Base-by-base conservation (phyloP, 2,888 invertebrate species). In the Euclidia mi region DNA sequence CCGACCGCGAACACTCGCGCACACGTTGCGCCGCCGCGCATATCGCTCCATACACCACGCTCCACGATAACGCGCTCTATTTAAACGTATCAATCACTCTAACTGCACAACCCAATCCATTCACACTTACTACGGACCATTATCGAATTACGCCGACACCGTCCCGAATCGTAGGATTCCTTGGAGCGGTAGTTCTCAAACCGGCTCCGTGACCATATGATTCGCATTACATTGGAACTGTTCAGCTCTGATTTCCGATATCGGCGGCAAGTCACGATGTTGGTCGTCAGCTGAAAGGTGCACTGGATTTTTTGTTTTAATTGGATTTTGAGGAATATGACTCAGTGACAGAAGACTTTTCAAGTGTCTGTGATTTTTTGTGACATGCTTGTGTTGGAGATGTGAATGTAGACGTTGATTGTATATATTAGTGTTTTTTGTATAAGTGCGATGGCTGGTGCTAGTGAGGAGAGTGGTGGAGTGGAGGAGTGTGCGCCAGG, bases 401-500 rank as follows among this genome's bases (percentile, higher is more conserved):
- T 90, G 92, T 93, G 90, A 90, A 85, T 89, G 82, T 88, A 87
- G 88, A 85, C 80, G 79, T 84, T 76, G 81, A 78, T 75, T 66
- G 67, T 52, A 49, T 78, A 77, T 73, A 65, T 70, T 58, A 65
- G 74, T 82, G 81, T 76, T 84, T 82, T 78, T 75, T 81, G 74
- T 80, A 83, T 83, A 40, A 87, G 90, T 89, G 90, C 77, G 74
- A 94, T 94, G 94, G 93, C 93, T 76, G 92, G 94, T 87, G 91
- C 84, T 73, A 88, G 84, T 85, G 92, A 89, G 73, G 92, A 89
- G 51, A 80, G 84, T 78, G 87, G 82, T 56, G 72, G 75, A 71
- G 85, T 83, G 57, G 89, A 84, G 81, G 90, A 90, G 69, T 76
- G 68, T 50, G 72, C 71, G 40, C 52, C 81, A 11, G 57, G 71